These are phyloP conservation scores for Pocota personata DNA, from an alignment of 2,888 invertebrate genomes.

Conservation along the genomic window DNA sequence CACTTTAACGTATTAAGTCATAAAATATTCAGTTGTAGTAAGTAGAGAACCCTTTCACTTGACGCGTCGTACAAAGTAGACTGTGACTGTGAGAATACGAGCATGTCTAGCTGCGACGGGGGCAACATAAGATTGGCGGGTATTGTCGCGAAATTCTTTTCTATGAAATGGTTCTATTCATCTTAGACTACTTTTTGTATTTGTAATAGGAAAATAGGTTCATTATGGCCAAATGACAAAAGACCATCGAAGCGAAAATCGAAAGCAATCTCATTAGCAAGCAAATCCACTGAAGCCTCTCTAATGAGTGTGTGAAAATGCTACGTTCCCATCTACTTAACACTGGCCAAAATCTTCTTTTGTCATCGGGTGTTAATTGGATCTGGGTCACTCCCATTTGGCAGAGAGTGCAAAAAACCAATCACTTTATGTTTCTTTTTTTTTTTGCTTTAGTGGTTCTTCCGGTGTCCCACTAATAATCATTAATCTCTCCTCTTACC, in stretches of 20 bases:
- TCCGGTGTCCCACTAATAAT: slow-evolving; percentile 66
- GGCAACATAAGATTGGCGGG: too few relatives aligned
- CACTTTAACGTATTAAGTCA: not conserved
- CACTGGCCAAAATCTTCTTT: not conserved
- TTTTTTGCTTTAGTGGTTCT: slow-evolving; percentile 9
- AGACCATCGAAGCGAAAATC: slow-evolving; percentile 36
- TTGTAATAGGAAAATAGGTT: not conserved
- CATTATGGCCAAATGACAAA: not conserved
- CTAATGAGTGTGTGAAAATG: slow-evolving; percentile 49
- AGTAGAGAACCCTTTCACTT: too few relatives aligned
- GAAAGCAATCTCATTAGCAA: slow-evolving; percentile 62
- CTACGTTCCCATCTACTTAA: not conserved
- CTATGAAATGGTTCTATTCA: too few relatives aligned
- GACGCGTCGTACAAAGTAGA: not conserved
- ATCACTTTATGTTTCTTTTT: slow-evolving; percentile 29
- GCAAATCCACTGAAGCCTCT: slow-evolving; percentile 5
- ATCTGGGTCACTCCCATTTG: slow-evolving; percentile 52
- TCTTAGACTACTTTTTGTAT: too few relatives aligned
- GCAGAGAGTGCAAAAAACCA: slow-evolving; percentile 34
- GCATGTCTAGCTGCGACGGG: not conserved
- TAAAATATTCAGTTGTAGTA: too few relatives aligned
- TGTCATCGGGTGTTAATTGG: slow-evolving; percentile 46
- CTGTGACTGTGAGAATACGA: not conserved
- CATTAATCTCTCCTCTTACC: slow-evolving; percentile 28
- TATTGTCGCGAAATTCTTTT: too few relatives aligned